phyloP scores from a whole-genome alignment of 2,113 vertebrate species.

The Sinocyclocheilus rhinocerous region DNA sequence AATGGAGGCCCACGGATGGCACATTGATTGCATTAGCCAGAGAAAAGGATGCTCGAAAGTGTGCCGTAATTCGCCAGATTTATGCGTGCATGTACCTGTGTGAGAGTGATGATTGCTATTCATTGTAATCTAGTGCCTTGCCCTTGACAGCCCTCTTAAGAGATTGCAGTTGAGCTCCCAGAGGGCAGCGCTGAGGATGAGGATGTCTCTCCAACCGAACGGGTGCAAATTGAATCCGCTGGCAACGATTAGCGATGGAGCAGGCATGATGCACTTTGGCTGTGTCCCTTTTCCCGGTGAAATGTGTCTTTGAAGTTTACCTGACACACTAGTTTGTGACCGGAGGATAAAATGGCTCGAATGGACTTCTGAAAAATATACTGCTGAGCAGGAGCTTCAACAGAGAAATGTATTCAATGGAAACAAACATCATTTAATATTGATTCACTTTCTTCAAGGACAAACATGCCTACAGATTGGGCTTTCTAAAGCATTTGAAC shows the following conservation, averaged over 20 bases:
- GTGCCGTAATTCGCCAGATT: background rate
- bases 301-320: conserved; percentile 30
- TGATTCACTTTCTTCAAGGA: conserved; percentile 22
- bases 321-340: conserved; percentile 10
- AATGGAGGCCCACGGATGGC: background rate
- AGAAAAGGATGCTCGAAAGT: background rate
- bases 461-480: background rate
- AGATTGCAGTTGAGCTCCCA: conserved; percentile 34
- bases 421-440: conserved; percentile 26
- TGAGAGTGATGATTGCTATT: conserved; percentile 44
- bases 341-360: background rate
- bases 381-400: background rate
- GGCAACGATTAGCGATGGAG: conserved; percentile 43
- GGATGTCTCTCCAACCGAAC: conserved; percentile 35
- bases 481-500: background rate
- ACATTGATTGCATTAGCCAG: conserved; percentile 38
- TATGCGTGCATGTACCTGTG: background rate
- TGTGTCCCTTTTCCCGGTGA: background rate
- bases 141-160: conserved; percentile 46
- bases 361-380: background rate
- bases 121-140: conserved; percentile 20
- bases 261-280: conserved; percentile 16
- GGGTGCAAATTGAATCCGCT: conserved; percentile 56
- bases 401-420: background rate
- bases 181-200: conserved; percentile 31